Conservation (phyloP, 2,113 vertebrate genomes). For the Copsychus sechellarum region DNA sequence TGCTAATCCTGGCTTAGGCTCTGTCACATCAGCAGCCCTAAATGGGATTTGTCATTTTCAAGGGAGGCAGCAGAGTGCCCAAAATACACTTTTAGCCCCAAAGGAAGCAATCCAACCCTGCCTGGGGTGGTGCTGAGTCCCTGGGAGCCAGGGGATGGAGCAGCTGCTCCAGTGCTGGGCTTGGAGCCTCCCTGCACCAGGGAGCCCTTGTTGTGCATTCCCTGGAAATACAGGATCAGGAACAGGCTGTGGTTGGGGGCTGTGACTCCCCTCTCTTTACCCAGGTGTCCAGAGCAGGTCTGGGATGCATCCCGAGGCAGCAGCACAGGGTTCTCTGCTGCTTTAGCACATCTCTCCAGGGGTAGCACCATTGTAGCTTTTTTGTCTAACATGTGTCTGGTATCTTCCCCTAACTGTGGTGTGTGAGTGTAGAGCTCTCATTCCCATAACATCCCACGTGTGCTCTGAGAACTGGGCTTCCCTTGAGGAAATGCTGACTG, state of each 20-base stretch:
- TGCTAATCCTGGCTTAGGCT: neutral
- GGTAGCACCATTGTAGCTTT: constrained; percentile 44
- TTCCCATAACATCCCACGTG: constrained; percentile 60
- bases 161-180: neutral
- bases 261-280: rapidly evolving
- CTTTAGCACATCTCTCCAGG: neutral
- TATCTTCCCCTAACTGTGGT: constrained; percentile 59
- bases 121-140: neutral
- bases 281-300: neutral
- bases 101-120: neutral
- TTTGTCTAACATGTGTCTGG: constrained; percentile 73
- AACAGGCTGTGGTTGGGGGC: neutral
- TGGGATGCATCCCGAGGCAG: neutral
- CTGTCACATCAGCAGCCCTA: neutral
- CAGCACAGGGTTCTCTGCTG: neutral
- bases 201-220: neutral
- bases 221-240: neutral
- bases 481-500: constrained; percentile 70
- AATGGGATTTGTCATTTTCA: neutral
- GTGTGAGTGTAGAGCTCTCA: constrained; percentile 55
- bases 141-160: rapidly evolving
- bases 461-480: constrained; percentile 70
- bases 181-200: neutral
- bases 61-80: neutral
- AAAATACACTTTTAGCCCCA: neutral